Evolutionary conservation across 1,140 invertebrate species (phyloP), one percentile per base, ranked within the genome.

Genomic region (Lordiphosa mommai): DNA sequence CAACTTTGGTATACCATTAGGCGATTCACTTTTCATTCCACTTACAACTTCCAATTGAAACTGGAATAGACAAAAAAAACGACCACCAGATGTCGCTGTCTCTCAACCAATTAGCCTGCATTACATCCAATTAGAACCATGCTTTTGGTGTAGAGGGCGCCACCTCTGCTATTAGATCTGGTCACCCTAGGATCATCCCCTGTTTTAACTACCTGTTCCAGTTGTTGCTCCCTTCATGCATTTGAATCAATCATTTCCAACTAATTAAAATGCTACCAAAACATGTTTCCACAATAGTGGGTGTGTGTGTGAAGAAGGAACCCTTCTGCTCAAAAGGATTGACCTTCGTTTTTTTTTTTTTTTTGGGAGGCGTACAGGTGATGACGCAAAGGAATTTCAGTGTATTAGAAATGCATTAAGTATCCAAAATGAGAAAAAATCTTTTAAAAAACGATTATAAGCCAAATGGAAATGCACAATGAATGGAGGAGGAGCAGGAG

Each of bases 231-330:
- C 20, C 63, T 82, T 77, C 77, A 65, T 59, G 59, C 72, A 61
- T 36, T 84, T 84, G 84, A 85, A 84, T 84, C 84, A 84, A 84
- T 84, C 77, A 84, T 63, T 20, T 43, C 49, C 34, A 72, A 64
- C 72, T 84, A 84, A 84, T 84, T 84, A 84, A 84, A 84, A 72
- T 84, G 76, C 71, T 82, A 72, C 77, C 76, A 80, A 74, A 82
- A 82, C 65, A 74, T 69, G 38, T 56, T 47, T 51, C 33, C 29
- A 14, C 3, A 10, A 14, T 32, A 12, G 20, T 33, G 36, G 61
- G 64, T 67, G 72, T 65, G 67, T 53, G 38, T 37, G 7, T 43
- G 4, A 3, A n/a, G 4, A 3, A n/a, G 7, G 17, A 6, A 20
- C 27, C 13, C 5, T 27, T 13, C 7, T 27, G 27, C 20, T 43